Evolutionary conservation across 1,140 invertebrate species (phyloP).

Genomic region (Drosophila athabasca): DNA sequence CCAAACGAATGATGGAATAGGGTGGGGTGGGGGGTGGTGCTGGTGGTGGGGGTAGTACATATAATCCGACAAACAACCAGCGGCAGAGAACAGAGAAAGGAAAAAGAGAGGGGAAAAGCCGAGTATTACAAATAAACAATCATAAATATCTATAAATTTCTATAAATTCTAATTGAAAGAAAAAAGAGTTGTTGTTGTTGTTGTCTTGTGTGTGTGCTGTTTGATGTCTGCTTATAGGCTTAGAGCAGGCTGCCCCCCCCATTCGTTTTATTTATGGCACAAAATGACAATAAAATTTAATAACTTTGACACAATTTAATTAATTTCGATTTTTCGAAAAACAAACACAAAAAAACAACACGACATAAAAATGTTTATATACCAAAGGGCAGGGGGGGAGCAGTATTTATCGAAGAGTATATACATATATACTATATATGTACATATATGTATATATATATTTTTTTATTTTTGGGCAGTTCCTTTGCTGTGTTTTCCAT

Average conservation of each 20-base stretch:
- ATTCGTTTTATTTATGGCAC: constrained; percentile 51
- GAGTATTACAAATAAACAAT: constrained; percentile 50
- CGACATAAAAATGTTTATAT: constrained; percentile 34
- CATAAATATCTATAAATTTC: constrained; percentile 64
- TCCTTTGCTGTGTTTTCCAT: constrained; percentile 8
- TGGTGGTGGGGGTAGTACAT: no score
- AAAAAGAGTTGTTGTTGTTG: no score
- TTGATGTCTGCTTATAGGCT: constrained; percentile 15
- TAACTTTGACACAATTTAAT: constrained; percentile 74
- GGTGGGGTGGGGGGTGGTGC: not conserved
- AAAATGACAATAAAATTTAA: constrained; percentile 68
- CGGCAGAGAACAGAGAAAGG: constrained; percentile 41
- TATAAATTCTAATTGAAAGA: constrained; percentile 43
- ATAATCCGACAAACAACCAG: constrained; percentile 2
- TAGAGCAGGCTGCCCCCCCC: constrained; percentile 9
- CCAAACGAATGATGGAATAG: not conserved
- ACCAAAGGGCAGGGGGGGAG: not conserved
- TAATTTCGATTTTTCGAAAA: constrained; percentile 64
- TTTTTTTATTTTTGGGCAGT: not conserved
- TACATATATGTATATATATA: not conserved
- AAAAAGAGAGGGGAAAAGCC: not conserved
- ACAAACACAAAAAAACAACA: constrained; percentile 21
- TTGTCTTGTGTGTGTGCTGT: not conserved
- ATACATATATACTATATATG: constrained; percentile 2
- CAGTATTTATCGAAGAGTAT: constrained; percentile 27